Evolutionary conservation across 1,140 invertebrate species (phyloP).

Genomic region (Ditylenchus dipsaci): DNA sequence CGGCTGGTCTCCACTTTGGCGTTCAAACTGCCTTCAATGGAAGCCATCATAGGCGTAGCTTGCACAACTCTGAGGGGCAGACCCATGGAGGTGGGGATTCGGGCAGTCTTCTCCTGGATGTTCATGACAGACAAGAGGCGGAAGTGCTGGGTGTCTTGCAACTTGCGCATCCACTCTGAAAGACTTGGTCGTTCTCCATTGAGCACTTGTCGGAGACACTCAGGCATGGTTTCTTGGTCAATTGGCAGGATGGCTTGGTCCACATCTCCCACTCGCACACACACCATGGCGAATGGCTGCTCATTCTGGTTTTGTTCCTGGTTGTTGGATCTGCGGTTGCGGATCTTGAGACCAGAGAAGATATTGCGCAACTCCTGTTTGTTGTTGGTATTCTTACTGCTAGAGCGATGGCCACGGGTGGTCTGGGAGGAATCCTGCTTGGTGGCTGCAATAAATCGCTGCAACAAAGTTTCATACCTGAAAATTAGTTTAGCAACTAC

Average conservation of each 20-base stretch:
- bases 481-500: too few relatives aligned
- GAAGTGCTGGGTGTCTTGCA: neutral
- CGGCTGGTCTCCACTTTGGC: neutral
- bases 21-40: constrained; percentile 4
- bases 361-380: neutral
- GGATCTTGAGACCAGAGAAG: neutral
- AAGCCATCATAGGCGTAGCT: neutral
- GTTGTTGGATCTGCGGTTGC: neutral
- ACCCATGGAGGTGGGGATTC: constrained; percentile 9
- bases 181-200: neutral
- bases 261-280: constrained; percentile 31
- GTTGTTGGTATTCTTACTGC: neutral
- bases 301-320: neutral
- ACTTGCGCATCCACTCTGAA: neutral
- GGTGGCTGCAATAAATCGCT: too few relatives aligned
- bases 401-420: too few relatives aligned
- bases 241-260: constrained; percentile 34
- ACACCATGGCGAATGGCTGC: constrained; percentile 38
- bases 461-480: too few relatives aligned
- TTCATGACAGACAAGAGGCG: neutral
- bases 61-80: neutral
- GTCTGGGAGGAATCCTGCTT: too few relatives aligned
- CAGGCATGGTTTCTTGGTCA: constrained; percentile 14
- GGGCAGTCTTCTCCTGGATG: neutral
- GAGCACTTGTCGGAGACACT: neutral